Conservation (phyloP, 2,797 vertebrate genomes). For the Rhincodon typus region DNA sequence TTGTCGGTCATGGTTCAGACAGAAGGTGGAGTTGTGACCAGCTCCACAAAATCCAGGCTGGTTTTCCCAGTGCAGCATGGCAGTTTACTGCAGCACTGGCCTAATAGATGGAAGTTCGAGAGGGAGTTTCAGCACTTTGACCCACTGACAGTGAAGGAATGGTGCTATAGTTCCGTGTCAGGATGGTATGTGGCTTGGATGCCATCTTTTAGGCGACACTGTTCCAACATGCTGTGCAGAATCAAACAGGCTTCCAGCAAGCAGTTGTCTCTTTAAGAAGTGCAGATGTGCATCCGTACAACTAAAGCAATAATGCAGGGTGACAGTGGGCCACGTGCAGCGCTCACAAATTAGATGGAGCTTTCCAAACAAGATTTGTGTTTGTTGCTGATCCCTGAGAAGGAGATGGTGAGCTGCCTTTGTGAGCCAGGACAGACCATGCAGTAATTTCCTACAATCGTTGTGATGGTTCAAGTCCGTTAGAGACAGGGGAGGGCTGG, state of each 20-base stretch:
- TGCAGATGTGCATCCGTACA: too few species aligned
- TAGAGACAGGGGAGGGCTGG: background rate
- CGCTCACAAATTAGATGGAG: background rate
- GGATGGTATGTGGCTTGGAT: background rate
- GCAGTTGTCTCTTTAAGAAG: background rate
- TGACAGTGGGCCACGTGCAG: background rate
- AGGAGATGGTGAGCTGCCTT: background rate
- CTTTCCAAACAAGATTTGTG: background rate
- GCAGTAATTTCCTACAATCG: background rate
- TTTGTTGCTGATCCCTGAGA: background rate
- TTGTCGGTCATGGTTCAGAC: background rate
- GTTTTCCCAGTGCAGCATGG: background rate
- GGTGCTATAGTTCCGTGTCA: background rate
- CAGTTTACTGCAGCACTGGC: background rate
- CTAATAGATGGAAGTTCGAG: background rate
- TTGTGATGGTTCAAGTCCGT: background rate
- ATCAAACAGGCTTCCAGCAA: background rate
- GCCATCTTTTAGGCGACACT: too few species aligned
- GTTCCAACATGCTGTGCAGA: background rate
- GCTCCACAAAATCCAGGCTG: too few species aligned
- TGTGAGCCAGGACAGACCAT: background rate
- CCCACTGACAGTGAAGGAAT: background rate
- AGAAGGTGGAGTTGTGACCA: background rate
- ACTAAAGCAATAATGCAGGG: background rate
- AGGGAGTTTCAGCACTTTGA: background rate